These are phyloP conservation scores for Geotria australis DNA, from an alignment of 2,797 vertebrate genomes.

Conservation along the genomic window DNA sequence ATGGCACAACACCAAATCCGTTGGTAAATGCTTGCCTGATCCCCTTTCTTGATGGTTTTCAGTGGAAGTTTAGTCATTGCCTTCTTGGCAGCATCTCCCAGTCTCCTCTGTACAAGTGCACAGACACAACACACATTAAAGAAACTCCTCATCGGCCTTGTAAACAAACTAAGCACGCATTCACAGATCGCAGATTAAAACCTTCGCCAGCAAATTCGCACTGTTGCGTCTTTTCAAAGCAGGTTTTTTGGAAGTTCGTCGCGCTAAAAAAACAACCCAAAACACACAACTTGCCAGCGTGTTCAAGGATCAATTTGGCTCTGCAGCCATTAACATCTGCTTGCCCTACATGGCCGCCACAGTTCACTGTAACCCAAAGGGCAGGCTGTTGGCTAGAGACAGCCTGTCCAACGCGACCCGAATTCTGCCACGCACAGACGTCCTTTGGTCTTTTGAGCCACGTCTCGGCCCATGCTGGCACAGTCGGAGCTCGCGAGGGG, in stretches of 20 bases:
- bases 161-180: not conserved
- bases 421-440: too few species aligned
- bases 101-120: slow-evolving; percentile 28
- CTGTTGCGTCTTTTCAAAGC: not conserved
- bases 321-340: not conserved
- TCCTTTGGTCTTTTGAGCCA: too few species aligned
- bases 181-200: not conserved
- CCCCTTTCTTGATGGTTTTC: slow-evolving; percentile 76
- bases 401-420: too few species aligned
- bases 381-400: too few species aligned
- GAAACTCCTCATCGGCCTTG: not conserved
- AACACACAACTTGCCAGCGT: too few species aligned
- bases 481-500: too few species aligned
- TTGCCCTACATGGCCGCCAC: not conserved
- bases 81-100: slow-evolving; percentile 92
- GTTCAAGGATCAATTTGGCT: not conserved
- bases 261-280: too few species aligned
- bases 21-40: slow-evolving; percentile 31
- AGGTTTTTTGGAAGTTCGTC: too few species aligned
- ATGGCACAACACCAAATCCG: too few species aligned
- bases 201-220: not conserved
- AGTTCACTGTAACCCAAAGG: too few species aligned
- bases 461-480: too few species aligned
- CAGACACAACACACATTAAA: too few species aligned
- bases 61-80: slow-evolving; percentile 87